Evolutionary conservation across 1,140 invertebrate genomes (phyloP).

Genomic region (Cyphomyrmex costatus): DNA sequence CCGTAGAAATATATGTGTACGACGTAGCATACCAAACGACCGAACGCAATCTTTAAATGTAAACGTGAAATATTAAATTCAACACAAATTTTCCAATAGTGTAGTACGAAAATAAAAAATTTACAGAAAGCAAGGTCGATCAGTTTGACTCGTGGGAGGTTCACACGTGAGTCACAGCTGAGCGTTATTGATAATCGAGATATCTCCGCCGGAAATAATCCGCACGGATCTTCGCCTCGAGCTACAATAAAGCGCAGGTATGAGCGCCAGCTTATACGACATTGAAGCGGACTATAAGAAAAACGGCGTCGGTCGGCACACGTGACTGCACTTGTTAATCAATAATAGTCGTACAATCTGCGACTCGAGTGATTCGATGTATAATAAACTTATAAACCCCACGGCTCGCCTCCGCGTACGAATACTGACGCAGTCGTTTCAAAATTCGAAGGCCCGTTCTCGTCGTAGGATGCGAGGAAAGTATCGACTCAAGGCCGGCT

Average conservation of each 20-base stretch:
- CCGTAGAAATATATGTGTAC: too few species aligned
- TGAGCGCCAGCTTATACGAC: not conserved
- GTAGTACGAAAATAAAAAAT: not conserved
- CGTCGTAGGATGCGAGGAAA: slow-evolving; percentile 73
- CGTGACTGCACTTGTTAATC: slow-evolving; percentile 35
- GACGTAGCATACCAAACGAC: too few species aligned
- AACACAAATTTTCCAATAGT: too few species aligned
- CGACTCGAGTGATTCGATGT: not conserved
- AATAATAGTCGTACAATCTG: slow-evolving; percentile 27
- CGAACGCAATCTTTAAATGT: too few species aligned
- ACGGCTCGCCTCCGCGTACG: slow-evolving; percentile 16
- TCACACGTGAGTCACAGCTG: not conserved
- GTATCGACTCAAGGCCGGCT: slow-evolving; percentile 78
- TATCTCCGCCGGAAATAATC: not conserved
- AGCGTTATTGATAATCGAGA: not conserved
- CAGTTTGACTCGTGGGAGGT: not conserved
- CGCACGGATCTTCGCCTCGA: not conserved
- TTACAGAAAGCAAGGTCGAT: not conserved
- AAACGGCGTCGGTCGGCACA: slow-evolving; percentile 5
- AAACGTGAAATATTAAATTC: too few species aligned
- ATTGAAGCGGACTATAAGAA: slow-evolving; percentile 8
- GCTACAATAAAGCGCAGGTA: not conserved
- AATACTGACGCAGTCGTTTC: slow-evolving; percentile 40
- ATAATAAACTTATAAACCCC: not conserved
- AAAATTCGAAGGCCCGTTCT: slow-evolving; percentile 70